Percentiles rank a stretch among this genome's conserved stretches.
Evolutionary conservation across 2,797 vertebrate species (phyloP).

Genomic region (Gymnothorax reevesii): DNA sequence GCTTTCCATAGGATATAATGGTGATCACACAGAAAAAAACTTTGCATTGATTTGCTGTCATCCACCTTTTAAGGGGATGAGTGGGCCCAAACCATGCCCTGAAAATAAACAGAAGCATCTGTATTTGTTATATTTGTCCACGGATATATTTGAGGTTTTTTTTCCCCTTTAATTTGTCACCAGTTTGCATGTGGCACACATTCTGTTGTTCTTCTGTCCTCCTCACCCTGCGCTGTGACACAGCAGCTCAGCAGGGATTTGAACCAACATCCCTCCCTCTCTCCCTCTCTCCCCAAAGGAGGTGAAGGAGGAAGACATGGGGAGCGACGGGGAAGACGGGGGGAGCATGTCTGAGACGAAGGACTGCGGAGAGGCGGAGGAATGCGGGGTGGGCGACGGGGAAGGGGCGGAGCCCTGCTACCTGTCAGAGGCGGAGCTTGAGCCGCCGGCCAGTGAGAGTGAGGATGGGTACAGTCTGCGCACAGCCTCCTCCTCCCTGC

Average conservation of each 20-base stretch:
- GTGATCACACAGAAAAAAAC: too few relatives aligned
- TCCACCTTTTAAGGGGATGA: too few relatives aligned
- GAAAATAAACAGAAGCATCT: too few relatives aligned
- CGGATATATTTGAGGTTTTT: too few relatives aligned
- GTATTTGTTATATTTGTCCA: too few relatives aligned
- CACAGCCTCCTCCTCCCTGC: conserved; percentile 84
- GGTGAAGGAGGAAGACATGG: conserved; percentile 75
- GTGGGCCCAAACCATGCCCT: too few relatives aligned
- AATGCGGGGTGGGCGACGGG: conserved; percentile 70
- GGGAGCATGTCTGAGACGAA: conserved; percentile 79
- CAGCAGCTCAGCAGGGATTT: background rate
- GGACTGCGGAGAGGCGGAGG: conserved; percentile 75
- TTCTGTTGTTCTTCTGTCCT: background rate
- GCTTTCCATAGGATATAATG: too few relatives aligned
- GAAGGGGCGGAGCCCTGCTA: conserved; percentile 88
- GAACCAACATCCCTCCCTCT: background rate
- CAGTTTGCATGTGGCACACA: background rate
- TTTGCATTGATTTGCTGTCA: too few relatives aligned
- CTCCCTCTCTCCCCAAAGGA: conserved; percentile 70
- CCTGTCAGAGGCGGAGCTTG: conserved; percentile 87
- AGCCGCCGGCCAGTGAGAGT: conserved; percentile 90
- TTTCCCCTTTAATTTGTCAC: too few relatives aligned
- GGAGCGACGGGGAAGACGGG: conserved; percentile 75
- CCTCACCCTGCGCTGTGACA: background rate
- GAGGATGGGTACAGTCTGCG: conserved; percentile 95